phyloP scores from a whole-genome alignment of 2,113 vertebrate genomes.

The Sterna hirundo region DNA sequence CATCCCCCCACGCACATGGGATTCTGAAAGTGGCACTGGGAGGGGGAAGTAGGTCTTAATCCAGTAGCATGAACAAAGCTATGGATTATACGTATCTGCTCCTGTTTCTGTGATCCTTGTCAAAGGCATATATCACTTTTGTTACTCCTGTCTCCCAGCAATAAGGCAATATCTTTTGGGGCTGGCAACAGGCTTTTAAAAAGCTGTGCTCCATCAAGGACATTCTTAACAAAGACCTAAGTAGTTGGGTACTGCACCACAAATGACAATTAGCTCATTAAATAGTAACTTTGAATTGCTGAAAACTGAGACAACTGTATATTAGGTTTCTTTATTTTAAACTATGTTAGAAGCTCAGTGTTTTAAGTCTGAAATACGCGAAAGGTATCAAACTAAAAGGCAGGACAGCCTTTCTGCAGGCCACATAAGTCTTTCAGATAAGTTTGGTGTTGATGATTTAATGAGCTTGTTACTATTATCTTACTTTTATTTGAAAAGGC shows the following conservation, averaged over 20 bases:
- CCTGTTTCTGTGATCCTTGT: not conserved
- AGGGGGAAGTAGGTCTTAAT: not conserved
- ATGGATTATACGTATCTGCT: not conserved
- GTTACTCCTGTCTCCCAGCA: not conserved
- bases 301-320: not conserved
- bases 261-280: not conserved
- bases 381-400: not conserved
- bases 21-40: not conserved
- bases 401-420: not conserved
- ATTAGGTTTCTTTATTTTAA: not conserved
- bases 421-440: not conserved
- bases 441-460: not conserved
- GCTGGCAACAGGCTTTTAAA: not conserved
- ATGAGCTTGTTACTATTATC: not conserved
- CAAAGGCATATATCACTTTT: not conserved
- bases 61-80: not conserved
- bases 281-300: not conserved
- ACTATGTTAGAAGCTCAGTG: not conserved
- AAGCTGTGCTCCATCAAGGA: not conserved
- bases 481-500: not conserved
- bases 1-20: not conserved
- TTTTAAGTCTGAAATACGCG: not conserved
- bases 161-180: not conserved
- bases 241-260: not conserved
- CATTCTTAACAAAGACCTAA: not conserved